phyloP scores from a whole-genome alignment of 2,888 invertebrate genomes.

The Torymus tubicola region DNA sequence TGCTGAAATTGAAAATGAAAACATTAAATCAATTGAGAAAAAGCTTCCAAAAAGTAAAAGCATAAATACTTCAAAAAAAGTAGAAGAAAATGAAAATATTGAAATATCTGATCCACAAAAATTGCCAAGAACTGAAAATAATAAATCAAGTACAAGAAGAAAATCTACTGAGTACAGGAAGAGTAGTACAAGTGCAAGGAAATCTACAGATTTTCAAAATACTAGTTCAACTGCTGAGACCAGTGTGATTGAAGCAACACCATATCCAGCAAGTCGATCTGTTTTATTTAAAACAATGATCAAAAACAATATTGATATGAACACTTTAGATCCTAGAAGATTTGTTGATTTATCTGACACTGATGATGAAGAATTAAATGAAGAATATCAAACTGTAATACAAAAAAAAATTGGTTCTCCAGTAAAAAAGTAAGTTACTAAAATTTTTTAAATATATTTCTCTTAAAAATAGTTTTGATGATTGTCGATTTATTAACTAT shows the following conservation, averaged over 20 bases:
- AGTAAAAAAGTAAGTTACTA: slow-evolving; percentile 41
- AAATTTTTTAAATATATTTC: slow-evolving; percentile 5
- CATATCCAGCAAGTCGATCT: slow-evolving; percentile 65
- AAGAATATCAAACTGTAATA: slow-evolving; percentile 24
- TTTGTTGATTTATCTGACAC: slow-evolving; percentile 36
- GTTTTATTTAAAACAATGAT: slow-evolving; percentile 62
- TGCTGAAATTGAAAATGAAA: background rate
- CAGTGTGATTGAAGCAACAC: slow-evolving; percentile 65
- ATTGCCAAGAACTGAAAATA: background rate
- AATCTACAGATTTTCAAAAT: slow-evolving; percentile 17
- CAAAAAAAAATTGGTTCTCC: slow-evolving; percentile 11
- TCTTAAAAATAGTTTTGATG: slow-evolving; percentile 1
- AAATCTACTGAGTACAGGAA: slow-evolving; percentile 5
- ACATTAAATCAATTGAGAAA: background rate
- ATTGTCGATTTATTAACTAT: slow-evolving; percentile 33
- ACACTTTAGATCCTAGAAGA: slow-evolving; percentile 44
- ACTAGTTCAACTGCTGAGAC: slow-evolving; percentile 28
- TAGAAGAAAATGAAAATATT: background rate
- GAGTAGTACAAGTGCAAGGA: background rate
- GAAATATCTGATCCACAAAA: background rate
- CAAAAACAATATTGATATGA: slow-evolving; percentile 52
- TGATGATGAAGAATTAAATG: slow-evolving; percentile 37
- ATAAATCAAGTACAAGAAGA: background rate
- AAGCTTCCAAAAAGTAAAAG: background rate
- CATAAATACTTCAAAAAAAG: background rate